phyloP scores from a whole-genome alignment of 2,797 vertebrate species.

The Urosaurus nigricauda region DNA sequence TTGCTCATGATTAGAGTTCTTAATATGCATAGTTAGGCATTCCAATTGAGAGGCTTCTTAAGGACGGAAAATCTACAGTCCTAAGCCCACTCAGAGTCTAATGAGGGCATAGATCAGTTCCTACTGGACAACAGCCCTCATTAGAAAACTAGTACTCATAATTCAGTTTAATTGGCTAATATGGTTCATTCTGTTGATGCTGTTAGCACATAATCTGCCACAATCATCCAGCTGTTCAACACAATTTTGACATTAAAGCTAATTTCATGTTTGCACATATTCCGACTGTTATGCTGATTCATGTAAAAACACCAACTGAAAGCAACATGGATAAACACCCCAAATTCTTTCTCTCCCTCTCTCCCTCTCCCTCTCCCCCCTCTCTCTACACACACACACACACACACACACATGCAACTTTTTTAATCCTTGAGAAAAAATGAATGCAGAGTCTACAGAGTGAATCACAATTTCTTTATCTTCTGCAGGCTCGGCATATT shows the following conservation, averaged over 20 bases:
- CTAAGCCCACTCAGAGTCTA: conserved; percentile 30
- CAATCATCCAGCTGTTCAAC: conserved; percentile 18
- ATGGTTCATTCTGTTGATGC: conserved; percentile 39
- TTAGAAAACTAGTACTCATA: conserved; percentile 45
- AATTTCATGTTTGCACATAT: conserved; percentile 44
- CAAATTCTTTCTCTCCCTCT: background rate
- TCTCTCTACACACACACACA: background rate
- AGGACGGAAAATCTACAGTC: conserved; percentile 18
- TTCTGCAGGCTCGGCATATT: background rate
- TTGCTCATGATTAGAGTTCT: conserved; percentile 17
- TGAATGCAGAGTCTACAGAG: background rate
- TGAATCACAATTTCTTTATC: background rate
- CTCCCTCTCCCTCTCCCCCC: too few species aligned
- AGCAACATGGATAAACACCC: background rate
- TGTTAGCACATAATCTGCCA: conserved; percentile 44
- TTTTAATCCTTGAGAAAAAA: background rate
- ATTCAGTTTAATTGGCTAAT: conserved; percentile 55
- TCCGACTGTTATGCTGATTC: conserved; percentile 21
- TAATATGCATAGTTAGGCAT: conserved; percentile 35
- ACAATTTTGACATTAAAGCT: conserved; percentile 43
- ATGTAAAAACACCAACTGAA: conserved; percentile 20
- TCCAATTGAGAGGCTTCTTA: conserved; percentile 38
- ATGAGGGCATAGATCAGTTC: conserved; percentile 42
- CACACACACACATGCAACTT: background rate
- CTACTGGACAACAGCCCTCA: conserved; percentile 31